phyloP scores from a whole-genome alignment of 2,888 invertebrate genomes.

The Tiliacea citrago region DNA sequence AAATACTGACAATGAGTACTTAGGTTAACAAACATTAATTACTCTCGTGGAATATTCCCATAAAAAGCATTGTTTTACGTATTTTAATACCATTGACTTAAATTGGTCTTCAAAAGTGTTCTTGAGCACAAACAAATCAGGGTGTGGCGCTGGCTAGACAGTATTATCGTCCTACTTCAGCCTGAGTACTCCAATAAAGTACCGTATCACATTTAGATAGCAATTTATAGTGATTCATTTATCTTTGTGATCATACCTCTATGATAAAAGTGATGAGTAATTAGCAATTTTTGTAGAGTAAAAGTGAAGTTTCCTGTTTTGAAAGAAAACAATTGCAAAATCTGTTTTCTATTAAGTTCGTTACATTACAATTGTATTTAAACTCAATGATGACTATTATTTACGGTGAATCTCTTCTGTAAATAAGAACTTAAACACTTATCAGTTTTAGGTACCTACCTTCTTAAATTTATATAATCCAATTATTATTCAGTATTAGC shows the following conservation, averaged over 20 bases:
- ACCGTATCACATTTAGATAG: constrained; percentile 73
- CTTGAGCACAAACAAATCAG: constrained; percentile 48
- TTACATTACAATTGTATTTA: constrained; percentile 4
- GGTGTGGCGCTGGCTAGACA: constrained; percentile 63
- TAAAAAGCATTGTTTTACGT: constrained; percentile 3
- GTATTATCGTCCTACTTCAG: constrained; percentile 74
- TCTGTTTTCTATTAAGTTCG: too few species aligned
- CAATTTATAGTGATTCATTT: constrained; percentile 61
- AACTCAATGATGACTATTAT: not conserved
- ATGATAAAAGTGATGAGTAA: constrained; percentile 40
- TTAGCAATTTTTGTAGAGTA: constrained; percentile 20
- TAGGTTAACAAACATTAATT: constrained; percentile 24
- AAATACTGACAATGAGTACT: constrained; percentile 26
- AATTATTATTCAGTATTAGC: not conserved
- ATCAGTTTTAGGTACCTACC: not conserved
- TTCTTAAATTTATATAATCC: constrained; percentile 1
- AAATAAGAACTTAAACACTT: constrained; percentile 11
- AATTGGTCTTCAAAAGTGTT: constrained; percentile 19
- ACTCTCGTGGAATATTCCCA: constrained; percentile 34
- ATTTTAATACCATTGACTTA: not conserved
- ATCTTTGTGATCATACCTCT: constrained; percentile 42
- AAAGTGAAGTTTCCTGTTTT: constrained; percentile 17
- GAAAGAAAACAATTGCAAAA: not conserved
- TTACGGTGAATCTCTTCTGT: not conserved
- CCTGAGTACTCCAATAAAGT: constrained; percentile 72